These are phyloP conservation scores for Onthophagus sagittarius DNA, from an alignment of 2,888 invertebrate species.

Conservation along the genomic window DNA sequence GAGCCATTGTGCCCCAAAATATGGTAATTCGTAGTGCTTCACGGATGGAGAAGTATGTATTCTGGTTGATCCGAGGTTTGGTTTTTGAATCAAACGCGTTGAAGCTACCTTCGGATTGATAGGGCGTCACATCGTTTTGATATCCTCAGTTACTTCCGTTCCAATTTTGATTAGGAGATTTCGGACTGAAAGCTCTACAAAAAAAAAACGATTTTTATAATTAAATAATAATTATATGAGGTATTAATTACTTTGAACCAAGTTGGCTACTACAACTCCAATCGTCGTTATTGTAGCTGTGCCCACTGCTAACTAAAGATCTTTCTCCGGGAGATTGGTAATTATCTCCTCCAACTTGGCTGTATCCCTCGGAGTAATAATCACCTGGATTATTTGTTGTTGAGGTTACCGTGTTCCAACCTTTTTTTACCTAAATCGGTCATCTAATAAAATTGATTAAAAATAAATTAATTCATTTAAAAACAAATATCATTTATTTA, in stretches of 20 bases:
- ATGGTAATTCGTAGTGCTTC: too few relatives aligned
- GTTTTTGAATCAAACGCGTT: constrained; percentile 35
- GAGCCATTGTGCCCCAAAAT: too few relatives aligned
- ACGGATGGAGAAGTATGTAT: too few relatives aligned
- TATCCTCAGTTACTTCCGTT: constrained; percentile 41
- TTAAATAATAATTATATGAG: neutral
- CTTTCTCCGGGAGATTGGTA: constrained; percentile 49
- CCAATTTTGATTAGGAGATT: constrained; percentile 43
- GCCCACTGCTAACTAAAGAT: constrained; percentile 47
- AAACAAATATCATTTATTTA: neutral
- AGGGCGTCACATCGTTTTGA: constrained; percentile 41
- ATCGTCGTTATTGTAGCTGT: constrained; percentile 43
- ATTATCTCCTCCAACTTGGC: constrained; percentile 47
- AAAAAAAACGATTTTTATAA: constrained; percentile 6
- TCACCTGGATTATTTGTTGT: constrained; percentile 32
- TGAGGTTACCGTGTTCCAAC: constrained; percentile 55
- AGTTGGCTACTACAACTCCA: constrained; percentile 48
- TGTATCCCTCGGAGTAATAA: constrained; percentile 40
- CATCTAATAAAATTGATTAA: constrained; percentile 49
- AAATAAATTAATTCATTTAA: neutral
- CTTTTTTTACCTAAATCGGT: constrained; percentile 64
- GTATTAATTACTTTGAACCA: constrained; percentile 43
- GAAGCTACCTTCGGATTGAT: constrained; percentile 42
- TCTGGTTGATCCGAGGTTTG: too few relatives aligned
- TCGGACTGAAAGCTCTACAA: constrained; percentile 46